Evolutionary conservation across 2,113 vertebrate genomes (phyloP), one percentile per base, ranked within the genome.

Genomic region (Cygnus atratus): DNA sequence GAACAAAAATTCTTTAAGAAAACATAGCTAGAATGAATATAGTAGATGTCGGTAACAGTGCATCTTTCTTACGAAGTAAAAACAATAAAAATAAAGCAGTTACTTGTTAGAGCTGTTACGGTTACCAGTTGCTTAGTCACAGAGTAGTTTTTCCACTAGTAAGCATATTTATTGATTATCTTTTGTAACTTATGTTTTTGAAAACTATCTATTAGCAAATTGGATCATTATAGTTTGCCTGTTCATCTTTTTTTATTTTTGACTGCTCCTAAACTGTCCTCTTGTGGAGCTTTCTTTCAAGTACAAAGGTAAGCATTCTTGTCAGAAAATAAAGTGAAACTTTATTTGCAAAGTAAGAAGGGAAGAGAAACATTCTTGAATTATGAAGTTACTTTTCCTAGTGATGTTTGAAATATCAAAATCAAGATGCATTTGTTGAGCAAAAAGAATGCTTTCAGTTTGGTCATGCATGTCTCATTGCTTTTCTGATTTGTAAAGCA

Each of bases 191-290:
- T 86, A 21, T 58, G 6, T 59, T 88, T 76, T 73, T 88, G 35
- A 92, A 88, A 92, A 77, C 10, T 86, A 17, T 29, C 58, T 54
- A 13, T 90, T 86, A 90, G 33, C n/a, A 84, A 92, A 29, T 50
- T 74, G 25, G 17, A 10, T 84, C 74, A 12, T 41, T 63, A 21
- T 35, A 54, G 46, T 92, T 93, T 81, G 67, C 62, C 33, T 78
- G 46, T 73, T 74, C 39, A 59, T 68, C 48, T 83, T 92, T 33
- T 75, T 96, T 77, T 61, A 31, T 71, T 84, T 94, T 81, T 90
- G 57, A 86, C 24, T 92, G 59, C 26, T 84, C 35, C 61, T 92
- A 65, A 94, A 65, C 76, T 91, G 31, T 70, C 44, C 14, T 84
- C 16, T 81, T 84, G 9, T 52, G 57, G 46, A 75, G 7, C 65